Evolutionary conservation across 53 echinoderm and acorn worm genomes (phyloP).

Genomic region (Mesocentrotus franciscanus): DNA sequence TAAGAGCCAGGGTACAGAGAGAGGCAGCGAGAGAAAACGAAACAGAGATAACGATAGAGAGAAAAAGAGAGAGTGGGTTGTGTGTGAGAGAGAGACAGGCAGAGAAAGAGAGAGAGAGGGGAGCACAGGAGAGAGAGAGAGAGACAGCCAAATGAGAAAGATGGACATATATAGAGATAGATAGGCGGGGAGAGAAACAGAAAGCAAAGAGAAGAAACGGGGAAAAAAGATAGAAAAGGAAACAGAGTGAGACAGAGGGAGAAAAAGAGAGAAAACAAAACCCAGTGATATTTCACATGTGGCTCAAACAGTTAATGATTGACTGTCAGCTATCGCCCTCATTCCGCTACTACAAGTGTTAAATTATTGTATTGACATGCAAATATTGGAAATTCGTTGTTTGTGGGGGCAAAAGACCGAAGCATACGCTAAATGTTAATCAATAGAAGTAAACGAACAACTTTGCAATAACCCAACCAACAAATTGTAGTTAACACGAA

Average conservation of each 20-base stretch:
- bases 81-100: not conserved
- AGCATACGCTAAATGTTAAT: constrained; percentile 47
- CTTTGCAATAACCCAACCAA: not conserved
- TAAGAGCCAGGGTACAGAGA: not conserved
- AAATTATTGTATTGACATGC: constrained; percentile 48
- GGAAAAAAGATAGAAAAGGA: not conserved
- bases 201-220: not conserved
- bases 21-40: not conserved
- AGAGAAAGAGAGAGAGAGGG: not conserved
- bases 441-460: constrained; percentile 37
- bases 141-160: not conserved
- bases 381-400: constrained; percentile 26
- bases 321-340: not conserved
- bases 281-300: not conserved
- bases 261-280: not conserved
- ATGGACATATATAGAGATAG: not conserved
- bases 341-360: constrained; percentile 15
- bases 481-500: not conserved
- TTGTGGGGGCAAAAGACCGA: constrained; percentile 58
- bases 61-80: not conserved
- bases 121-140: no score
- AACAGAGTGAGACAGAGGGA: not conserved
- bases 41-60: no score
- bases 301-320: constrained; percentile 12
- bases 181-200: not conserved